Percentiles rank a stretch among this genome's conserved stretches.
phyloP scores from a whole-genome alignment of 1,140 invertebrate genomes.

The Himalopsyche phryganea region DNA sequence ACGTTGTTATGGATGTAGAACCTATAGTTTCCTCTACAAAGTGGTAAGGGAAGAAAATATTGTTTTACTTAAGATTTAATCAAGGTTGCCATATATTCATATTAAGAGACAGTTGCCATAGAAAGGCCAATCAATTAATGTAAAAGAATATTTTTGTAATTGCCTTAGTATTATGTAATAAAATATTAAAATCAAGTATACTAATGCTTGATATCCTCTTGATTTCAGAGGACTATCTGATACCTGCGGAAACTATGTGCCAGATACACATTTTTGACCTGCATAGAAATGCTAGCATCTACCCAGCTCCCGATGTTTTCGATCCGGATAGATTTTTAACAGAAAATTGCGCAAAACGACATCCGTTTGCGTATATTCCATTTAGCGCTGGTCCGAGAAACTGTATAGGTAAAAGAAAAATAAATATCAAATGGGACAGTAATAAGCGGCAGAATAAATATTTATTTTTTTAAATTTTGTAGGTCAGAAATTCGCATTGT shows the following conservation, averaged over 20 bases:
- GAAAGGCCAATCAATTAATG: no score
- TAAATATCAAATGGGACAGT: not conserved
- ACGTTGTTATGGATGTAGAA: no score
- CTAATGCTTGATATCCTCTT: no score
- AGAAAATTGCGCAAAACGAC: constrained; percentile 54
- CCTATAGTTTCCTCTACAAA: no score
- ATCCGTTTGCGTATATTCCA: constrained; percentile 67
- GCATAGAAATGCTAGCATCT: constrained; percentile 65
- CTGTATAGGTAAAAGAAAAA: constrained; percentile 64
- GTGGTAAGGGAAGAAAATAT: no score
- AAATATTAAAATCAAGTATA: no score
- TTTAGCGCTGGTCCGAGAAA: constrained; percentile 75
- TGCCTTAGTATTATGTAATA: no score
- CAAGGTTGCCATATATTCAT: no score
- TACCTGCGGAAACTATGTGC: constrained; percentile 56
- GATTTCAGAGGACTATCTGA: constrained; percentile 49
- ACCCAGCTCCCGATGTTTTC: constrained; percentile 68
- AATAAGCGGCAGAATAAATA: not conserved
- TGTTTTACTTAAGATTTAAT: no score
- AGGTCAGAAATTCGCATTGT: constrained; percentile 73
- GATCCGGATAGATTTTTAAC: constrained; percentile 75
- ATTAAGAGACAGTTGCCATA: no score
- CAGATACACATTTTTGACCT: constrained; percentile 57
- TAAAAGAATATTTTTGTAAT: no score
- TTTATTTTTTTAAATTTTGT: constrained; percentile 4